Percentiles rank a stretch among this genome's conserved stretches.
These are phyloP conservation scores for Drosophila niveifrons DNA, from an alignment of 2,888 invertebrate genomes.

Conservation along the genomic window DNA sequence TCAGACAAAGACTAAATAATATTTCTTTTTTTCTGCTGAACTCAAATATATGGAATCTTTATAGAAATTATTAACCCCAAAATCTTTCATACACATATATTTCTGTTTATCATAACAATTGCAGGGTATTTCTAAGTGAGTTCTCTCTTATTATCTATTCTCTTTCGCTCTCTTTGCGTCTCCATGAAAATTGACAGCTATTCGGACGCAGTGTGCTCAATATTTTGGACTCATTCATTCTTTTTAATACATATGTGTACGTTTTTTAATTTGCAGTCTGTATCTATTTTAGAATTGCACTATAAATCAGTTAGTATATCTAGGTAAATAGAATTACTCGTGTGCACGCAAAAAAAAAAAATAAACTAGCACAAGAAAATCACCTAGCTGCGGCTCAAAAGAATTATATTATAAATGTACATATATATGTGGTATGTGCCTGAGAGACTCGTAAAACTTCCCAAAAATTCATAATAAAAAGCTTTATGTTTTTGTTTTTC, in stretches of 20 bases:
- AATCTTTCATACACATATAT: too few relatives aligned
- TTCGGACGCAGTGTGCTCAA: conserved; percentile 23
- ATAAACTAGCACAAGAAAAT: background rate
- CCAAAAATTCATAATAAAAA: background rate
- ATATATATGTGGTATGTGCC: background rate
- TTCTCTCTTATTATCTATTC: background rate
- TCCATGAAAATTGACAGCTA: conserved; percentile 22
- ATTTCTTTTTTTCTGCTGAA: too few relatives aligned
- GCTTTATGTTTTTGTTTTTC: background rate
- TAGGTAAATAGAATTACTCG: conserved; percentile 1
- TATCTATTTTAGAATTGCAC: conserved; percentile 47
- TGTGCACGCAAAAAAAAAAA: too few relatives aligned
- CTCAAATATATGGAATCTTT: too few relatives aligned
- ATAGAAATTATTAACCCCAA: too few relatives aligned
- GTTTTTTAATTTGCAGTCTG: conserved; percentile 24
- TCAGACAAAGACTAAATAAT: too few relatives aligned
- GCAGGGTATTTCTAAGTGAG: background rate
- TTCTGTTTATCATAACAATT: too few relatives aligned
- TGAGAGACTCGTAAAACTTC: background rate
- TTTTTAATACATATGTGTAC: background rate
- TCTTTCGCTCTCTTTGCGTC: background rate
- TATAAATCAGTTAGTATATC: conserved; percentile 26
- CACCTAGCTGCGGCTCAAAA: background rate
- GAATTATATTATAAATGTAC: background rate
- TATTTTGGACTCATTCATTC: conserved; percentile 11